A percentile compares a stretch with the other conserved stretches of the same genome.
phyloP scores from a whole-genome alignment of 2,797 vertebrate species.

The Trematomus bernacchii region DNA sequence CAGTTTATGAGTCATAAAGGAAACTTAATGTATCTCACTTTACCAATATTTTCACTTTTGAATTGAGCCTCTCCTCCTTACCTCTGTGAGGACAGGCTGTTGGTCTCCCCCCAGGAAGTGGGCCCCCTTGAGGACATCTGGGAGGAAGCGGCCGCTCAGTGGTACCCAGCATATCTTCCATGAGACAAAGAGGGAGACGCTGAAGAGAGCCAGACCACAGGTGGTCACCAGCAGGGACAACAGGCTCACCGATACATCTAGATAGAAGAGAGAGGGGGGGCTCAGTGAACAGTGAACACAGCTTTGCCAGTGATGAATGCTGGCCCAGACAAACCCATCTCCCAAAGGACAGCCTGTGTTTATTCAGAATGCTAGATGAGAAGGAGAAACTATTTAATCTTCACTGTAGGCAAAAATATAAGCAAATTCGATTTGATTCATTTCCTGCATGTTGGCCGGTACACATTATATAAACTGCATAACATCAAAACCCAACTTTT shows the following conservation, averaged over 20 bases:
- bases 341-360: slow-evolving; percentile 37
- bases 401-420: slow-evolving; percentile 4
- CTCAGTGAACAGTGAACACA: slow-evolving; percentile 36
- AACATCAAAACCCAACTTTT: background rate
- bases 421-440: background rate
- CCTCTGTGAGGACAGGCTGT: slow-evolving; percentile 90
- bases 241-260: slow-evolving; percentile 95
- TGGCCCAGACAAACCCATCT: slow-evolving; percentile 28
- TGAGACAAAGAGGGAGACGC: slow-evolving; percentile 96
- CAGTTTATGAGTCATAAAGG: background rate
- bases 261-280: slow-evolving; percentile 9
- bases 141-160: slow-evolving; percentile 91
- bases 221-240: slow-evolving; percentile 96
- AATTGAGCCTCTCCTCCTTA: slow-evolving; percentile 44
- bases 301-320: slow-evolving; percentile 15
- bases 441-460: background rate
- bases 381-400: slow-evolving; percentile 4
- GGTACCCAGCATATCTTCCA: slow-evolving; percentile 99
- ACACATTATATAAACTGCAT: background rate
- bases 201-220: slow-evolving; percentile 96
- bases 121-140: slow-evolving; percentile 88
- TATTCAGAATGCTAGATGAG: slow-evolving; percentile 28
- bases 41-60: background rate
- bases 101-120: slow-evolving; percentile 88
- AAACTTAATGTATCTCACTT: background rate